A percentile compares a stretch with the other conserved stretches of the same genome.
These are phyloP conservation scores for Ypsolopha sequella DNA, from an alignment of 2,888 invertebrate species.

Conservation along the genomic window DNA sequence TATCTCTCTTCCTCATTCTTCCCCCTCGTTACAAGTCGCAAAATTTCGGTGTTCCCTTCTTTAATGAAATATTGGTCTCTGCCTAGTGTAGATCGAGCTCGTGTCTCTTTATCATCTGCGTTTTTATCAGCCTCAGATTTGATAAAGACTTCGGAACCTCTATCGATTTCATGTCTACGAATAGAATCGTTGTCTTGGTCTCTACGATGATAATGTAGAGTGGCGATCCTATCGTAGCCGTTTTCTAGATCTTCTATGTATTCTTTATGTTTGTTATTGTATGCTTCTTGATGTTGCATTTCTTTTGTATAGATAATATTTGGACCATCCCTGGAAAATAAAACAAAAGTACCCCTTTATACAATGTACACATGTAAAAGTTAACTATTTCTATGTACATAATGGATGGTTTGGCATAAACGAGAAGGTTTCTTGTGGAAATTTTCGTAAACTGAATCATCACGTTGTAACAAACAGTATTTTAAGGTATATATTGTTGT, in stretches of 20 bases:
- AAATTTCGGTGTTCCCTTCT: constrained; percentile 88
- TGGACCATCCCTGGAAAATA: constrained; percentile 57
- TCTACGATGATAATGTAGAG: constrained; percentile 51
- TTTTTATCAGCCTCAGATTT: constrained; percentile 48
- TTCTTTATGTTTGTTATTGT: constrained; percentile 64
- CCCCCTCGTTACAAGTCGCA: constrained; percentile 82
- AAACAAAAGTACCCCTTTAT: neutral
- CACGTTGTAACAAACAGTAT: no score
- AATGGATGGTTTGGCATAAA: no score
- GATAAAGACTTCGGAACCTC: constrained; percentile 76
- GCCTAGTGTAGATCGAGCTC: constrained; percentile 49
- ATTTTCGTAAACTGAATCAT: no score
- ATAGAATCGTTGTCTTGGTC: constrained; percentile 80
- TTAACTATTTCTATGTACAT: no score
- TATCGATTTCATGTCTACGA: constrained; percentile 81
- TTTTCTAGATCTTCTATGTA: constrained; percentile 73
- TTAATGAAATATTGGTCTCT: constrained; percentile 84
- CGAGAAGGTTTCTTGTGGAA: no score
- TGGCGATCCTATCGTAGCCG: constrained; percentile 64
- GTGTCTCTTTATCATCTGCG: constrained; percentile 31
- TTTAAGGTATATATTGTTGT: no score
- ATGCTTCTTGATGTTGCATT: constrained; percentile 62
- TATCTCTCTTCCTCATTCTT: constrained; percentile 75
- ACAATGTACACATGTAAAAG: no score
- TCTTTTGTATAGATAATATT: constrained; percentile 70